Conservation (phyloP, 2,888 invertebrate species). For the Sphaeridia pumilis region DNA sequence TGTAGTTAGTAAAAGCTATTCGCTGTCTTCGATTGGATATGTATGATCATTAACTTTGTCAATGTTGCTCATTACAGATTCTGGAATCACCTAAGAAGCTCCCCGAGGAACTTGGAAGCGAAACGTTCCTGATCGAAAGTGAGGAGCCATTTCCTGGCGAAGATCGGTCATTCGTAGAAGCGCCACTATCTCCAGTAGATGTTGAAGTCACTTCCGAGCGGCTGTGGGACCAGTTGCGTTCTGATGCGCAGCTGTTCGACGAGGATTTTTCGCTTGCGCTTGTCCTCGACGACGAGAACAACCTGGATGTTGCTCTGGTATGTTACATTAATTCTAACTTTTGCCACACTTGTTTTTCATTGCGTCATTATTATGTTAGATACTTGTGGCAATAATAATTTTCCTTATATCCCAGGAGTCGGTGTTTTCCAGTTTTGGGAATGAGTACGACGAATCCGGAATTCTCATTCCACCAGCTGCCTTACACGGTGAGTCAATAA, state of each 20-base stretch:
- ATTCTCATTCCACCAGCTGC: neutral
- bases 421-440: neutral
- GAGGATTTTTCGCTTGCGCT: slow-evolving; percentile 12
- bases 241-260: slow-evolving; percentile 10
- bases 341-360: neutral
- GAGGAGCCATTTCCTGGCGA: too few relatives aligned
- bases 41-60: too few relatives aligned
- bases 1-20: too few relatives aligned
- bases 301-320: neutral
- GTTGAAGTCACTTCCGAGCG: neutral
- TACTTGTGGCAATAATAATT: too few relatives aligned
- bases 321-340: neutral
- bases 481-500: slow-evolving; percentile 10
- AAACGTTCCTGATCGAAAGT: too few relatives aligned
- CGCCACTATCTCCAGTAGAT: neutral
- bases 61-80: too few relatives aligned
- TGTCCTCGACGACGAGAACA: slow-evolving; percentile 10
- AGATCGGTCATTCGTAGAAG: too few relatives aligned
- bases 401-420: neutral
- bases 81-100: too few relatives aligned
- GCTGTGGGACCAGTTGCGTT: slow-evolving; percentile 10
- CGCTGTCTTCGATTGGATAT: too few relatives aligned
- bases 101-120: too few relatives aligned
- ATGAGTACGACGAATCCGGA: neutral
- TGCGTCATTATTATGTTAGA: too few relatives aligned